These are phyloP conservation scores for Plumapathes pennacea DNA, from an alignment of 92 coral and sea anemone species.

Conservation along the genomic window DNA sequence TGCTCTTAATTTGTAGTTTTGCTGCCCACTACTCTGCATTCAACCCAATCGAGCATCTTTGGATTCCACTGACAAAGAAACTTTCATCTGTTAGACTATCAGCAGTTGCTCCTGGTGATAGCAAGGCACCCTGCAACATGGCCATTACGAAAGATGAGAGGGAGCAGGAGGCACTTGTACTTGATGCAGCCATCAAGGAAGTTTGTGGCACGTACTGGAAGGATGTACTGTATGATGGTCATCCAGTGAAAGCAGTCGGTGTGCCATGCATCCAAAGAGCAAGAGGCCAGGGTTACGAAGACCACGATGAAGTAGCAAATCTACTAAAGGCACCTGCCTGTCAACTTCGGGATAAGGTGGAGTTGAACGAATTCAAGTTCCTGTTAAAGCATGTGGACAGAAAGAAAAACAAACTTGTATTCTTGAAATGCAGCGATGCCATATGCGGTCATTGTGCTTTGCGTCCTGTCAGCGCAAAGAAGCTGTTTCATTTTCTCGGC, in stretches of 20 bases:
- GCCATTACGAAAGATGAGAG: constrained; percentile 20
- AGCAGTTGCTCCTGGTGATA: constrained; percentile 16
- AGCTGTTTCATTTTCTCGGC: constrained; percentile 21
- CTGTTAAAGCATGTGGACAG: constrained; percentile 38
- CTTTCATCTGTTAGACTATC: constrained; percentile 33
- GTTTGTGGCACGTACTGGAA: constrained; percentile 46
- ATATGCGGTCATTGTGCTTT: constrained; percentile 28
- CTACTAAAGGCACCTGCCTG: constrained; percentile 20
- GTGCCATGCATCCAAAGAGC: constrained; percentile 2
- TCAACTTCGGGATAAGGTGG: constrained; percentile 7
- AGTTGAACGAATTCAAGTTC: constrained; percentile 31
- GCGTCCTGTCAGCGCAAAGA: constrained; percentile 44
- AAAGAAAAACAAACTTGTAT: constrained; percentile 36
- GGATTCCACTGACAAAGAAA: constrained; percentile 46
- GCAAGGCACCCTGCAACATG: constrained; percentile 26
- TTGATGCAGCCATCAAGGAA: constrained; percentile 33
- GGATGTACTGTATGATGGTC: constrained; percentile 36
- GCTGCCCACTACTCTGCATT: constrained; percentile 55
- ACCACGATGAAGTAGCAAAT: constrained; percentile 21
- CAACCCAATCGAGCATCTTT: constrained; percentile 53
- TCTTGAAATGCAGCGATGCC: constrained; percentile 41
- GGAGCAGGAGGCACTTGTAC: constrained; percentile 25
- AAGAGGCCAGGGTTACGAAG: constrained; percentile 9
- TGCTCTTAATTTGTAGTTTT: constrained; percentile 27
- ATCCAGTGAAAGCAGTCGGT: constrained; percentile 20